phyloP scores from a whole-genome alignment of 2,113 vertebrate genomes.

The Limnothrissa miodon region DNA sequence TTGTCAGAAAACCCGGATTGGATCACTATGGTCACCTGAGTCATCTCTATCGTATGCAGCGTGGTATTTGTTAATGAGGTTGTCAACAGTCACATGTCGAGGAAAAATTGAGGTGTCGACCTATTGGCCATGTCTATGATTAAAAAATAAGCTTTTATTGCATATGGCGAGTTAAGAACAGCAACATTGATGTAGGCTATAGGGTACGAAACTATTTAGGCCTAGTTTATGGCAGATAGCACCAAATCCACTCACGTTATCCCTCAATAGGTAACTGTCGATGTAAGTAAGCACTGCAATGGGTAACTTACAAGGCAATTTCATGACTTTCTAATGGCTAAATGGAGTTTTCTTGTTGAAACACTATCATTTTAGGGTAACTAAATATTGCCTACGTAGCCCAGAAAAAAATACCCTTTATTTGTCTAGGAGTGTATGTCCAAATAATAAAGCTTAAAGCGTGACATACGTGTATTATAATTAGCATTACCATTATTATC shows the following conservation, averaged over 20 bases:
- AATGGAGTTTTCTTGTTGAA: background rate
- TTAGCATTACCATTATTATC: background rate
- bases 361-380: background rate
- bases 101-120: accelerated
- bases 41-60: background rate
- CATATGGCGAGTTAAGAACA: background rate
- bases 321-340: background rate
- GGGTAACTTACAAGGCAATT: background rate
- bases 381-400: background rate
- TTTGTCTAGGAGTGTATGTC: background rate
- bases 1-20: slow-evolving; percentile 72
- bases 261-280: background rate
- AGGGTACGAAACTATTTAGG: background rate
- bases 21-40: slow-evolving; percentile 70
- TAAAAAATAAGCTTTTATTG: background rate
- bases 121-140: background rate
- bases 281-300: background rate
- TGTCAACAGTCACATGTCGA: background rate
- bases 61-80: slow-evolving; percentile 3
- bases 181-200: background rate
- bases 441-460: background rate
- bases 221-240: background rate
- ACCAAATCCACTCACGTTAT: background rate
- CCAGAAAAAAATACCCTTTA: background rate
- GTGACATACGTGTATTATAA: background rate